A percentile compares a stretch with the other conserved stretches of the same genome.
Conservation (phyloP, 1,140 invertebrate genomes). For the Cotesia vestalis region DNA sequence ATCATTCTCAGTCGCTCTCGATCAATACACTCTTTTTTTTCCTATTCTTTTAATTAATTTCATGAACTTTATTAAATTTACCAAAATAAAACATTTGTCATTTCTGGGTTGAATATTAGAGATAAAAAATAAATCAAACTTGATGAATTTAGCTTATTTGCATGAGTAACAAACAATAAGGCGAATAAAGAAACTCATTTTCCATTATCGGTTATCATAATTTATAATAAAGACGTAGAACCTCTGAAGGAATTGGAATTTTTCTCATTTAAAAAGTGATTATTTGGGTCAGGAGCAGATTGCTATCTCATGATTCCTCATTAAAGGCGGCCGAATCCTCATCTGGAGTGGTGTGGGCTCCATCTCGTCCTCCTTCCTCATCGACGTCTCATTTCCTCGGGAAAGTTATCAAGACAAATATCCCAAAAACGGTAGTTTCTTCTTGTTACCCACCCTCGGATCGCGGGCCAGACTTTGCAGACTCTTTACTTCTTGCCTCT, state of each 20-base stretch:
- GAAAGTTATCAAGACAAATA: constrained; percentile 43
- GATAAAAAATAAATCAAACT: too few species aligned
- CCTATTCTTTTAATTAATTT: too few species aligned
- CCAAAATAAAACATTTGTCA: not conserved
- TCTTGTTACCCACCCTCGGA: not conserved
- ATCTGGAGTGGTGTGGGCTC: constrained; percentile 34
- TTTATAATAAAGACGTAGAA: not conserved
- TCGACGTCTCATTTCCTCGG: constrained; percentile 43
- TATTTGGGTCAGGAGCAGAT: constrained; percentile 35
- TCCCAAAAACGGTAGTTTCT: constrained; percentile 6
- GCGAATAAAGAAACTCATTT: too few species aligned
- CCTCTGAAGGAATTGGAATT: not conserved
- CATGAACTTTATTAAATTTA: too few species aligned
- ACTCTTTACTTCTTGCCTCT: not conserved
- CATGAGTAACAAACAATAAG: too few species aligned
- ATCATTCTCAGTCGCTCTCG: too few species aligned
- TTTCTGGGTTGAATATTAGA: not conserved
- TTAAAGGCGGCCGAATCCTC: constrained; percentile 39
- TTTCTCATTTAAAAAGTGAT: constrained; percentile 17
- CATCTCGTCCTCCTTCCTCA: constrained; percentile 26
- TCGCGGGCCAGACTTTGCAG: not conserved
- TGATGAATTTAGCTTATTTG: too few species aligned
- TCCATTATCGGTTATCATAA: not conserved
- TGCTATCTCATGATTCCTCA: constrained; percentile 41
- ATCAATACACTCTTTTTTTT: too few species aligned